Percentiles rank a stretch among this genome's conserved stretches.
phyloP scores from a whole-genome alignment of 2,888 invertebrate genomes.

The Cryptus viduatorius region DNA sequence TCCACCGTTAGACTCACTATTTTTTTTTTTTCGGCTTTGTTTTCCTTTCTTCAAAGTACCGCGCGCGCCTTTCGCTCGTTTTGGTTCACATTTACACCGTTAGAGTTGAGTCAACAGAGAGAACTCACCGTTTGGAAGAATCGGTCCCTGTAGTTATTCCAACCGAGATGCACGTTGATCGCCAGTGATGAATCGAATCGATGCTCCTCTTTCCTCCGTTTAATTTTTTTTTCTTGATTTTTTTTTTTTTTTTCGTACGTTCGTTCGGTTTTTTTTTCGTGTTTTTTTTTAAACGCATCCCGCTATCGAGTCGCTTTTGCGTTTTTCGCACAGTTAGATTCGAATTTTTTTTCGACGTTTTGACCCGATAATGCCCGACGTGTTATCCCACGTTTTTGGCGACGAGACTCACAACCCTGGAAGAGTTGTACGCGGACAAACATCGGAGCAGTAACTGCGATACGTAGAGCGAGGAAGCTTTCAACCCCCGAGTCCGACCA shows the following conservation, averaged over 20 bases:
- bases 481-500: conserved; percentile 66
- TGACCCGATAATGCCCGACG: conserved; percentile 45
- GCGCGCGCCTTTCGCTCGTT: neutral
- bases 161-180: neutral
- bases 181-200: neutral
- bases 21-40: neutral
- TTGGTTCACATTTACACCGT: neutral
- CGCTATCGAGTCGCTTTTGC: neutral
- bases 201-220: neutral
- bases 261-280: neutral
- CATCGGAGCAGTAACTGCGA: conserved; percentile 84
- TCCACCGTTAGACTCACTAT: neutral
- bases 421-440: conserved; percentile 81
- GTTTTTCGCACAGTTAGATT: neutral
- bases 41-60: neutral
- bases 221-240: neutral
- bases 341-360: neutral
- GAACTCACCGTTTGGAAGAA: conserved; percentile 12
- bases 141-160: conserved; percentile 5
- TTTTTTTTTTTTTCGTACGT: neutral
- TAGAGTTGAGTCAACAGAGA: neutral
- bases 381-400: conserved; percentile 56
- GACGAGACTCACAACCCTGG: conserved; percentile 58
- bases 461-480: conserved; percentile 74
- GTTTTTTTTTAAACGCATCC: neutral